These are phyloP conservation scores for Siniperca obscura DNA, from an alignment of 2,797 vertebrate genomes.

Conservation along the genomic window DNA sequence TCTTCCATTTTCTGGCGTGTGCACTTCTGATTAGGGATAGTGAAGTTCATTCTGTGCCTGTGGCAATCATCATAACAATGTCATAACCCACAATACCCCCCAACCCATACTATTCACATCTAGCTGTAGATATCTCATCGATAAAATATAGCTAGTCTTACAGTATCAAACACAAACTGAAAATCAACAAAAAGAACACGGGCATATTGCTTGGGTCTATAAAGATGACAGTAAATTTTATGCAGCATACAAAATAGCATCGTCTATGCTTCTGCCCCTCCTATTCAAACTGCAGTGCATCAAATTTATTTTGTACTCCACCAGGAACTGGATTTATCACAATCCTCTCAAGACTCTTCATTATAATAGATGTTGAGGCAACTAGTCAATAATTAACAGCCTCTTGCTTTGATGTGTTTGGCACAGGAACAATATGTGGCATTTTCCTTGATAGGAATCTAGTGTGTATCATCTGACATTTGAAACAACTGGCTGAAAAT, in stretches of 20 bases:
- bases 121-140: neutral
- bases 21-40: neutral
- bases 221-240: neutral
- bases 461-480: constrained; percentile 10
- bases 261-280: neutral
- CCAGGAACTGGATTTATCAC: neutral
- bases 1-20: neutral
- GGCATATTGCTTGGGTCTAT: neutral
- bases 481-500: constrained; percentile 5
- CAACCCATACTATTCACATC: neutral
- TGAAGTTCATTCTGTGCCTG: neutral
- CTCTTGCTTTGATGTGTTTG: neutral
- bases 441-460: neutral
- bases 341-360: neutral
- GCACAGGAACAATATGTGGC: neutral
- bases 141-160: neutral
- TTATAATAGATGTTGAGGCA: neutral
- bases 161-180: neutral
- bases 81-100: too few species aligned
- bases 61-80: neutral
- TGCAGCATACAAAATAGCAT: neutral
- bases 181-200: neutral
- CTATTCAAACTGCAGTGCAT: neutral
- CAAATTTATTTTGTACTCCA: neutral
- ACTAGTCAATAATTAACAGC: neutral